A percentile compares a stretch with the other conserved stretches of the same genome.
Evolutionary conservation across 2,888 invertebrate genomes (phyloP).

Genomic region (Agrenia bidenticulata): DNA sequence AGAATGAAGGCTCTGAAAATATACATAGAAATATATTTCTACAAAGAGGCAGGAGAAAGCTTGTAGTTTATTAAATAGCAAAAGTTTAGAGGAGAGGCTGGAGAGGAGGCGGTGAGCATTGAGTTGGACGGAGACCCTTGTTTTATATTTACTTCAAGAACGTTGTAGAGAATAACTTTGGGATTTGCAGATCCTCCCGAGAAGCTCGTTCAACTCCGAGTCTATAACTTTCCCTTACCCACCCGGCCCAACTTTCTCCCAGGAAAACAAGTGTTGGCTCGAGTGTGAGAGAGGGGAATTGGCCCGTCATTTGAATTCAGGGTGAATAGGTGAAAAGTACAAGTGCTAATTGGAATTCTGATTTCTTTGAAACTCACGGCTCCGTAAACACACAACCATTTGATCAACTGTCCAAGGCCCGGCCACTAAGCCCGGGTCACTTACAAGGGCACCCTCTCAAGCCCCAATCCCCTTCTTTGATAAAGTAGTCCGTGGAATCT

Average conservation of each 20-base stretch:
- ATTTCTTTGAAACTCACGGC: conserved; percentile 29
- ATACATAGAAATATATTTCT: neutral
- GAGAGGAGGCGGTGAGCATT: too few relatives aligned
- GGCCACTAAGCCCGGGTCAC: neutral
- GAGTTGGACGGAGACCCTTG: neutral
- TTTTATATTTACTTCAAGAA: too few relatives aligned
- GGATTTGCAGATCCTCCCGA: too few relatives aligned
- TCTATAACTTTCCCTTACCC: too few relatives aligned
- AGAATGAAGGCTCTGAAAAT: neutral
- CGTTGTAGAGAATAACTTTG: too few relatives aligned
- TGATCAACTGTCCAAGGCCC: too few relatives aligned
- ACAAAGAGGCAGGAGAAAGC: neutral
- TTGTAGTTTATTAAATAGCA: neutral
- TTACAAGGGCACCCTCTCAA: neutral
- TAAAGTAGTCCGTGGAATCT: too few relatives aligned
- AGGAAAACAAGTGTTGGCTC: neutral
- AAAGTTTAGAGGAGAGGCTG: neutral
- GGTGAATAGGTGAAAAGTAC: conserved; percentile 10
- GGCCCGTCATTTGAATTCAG: conserved; percentile 20
- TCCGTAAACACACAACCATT: too few relatives aligned
- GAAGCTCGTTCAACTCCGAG: too few relatives aligned
- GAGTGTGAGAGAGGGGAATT: too few relatives aligned
- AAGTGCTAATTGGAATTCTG: conserved; percentile 36
- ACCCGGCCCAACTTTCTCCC: too few relatives aligned
- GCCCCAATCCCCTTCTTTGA: neutral